phyloP scores from a whole-genome alignment of 2,888 invertebrate species.

The Eristalis pertinax region DNA sequence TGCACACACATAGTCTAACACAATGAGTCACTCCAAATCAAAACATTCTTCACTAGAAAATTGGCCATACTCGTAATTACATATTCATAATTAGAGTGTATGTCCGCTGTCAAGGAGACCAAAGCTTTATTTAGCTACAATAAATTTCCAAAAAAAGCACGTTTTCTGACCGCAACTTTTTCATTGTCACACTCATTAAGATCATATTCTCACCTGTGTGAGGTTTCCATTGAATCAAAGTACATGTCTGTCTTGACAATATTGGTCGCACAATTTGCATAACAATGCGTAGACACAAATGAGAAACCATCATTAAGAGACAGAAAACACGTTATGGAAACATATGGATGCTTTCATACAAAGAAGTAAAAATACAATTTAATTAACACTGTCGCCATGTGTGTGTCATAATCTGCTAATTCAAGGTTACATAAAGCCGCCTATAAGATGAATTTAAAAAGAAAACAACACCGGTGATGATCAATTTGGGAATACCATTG shows the following conservation, averaged over 20 bases:
- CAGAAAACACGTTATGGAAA: constrained; percentile 10
- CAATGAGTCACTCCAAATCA: neutral
- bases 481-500: neutral
- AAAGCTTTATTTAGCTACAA: neutral
- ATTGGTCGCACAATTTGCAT: constrained; percentile 27
- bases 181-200: constrained; percentile 8
- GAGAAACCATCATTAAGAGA: constrained; percentile 3
- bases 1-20: neutral
- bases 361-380: constrained; percentile 21
- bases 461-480: neutral
- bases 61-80: neutral
- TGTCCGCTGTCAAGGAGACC: neutral
- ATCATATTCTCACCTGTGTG: neutral
- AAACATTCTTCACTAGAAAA: neutral
- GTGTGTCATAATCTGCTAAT: neutral
- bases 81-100: neutral
- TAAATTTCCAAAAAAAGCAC: neutral
- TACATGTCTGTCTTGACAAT: neutral
- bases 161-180: neutral
- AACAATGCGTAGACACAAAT: neutral
- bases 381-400: constrained; percentile 2
- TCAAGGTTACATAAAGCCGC: constrained; percentile 22
- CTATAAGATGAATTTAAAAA: neutral
- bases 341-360: neutral
- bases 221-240: neutral